phyloP scores from a whole-genome alignment of 2,888 invertebrate genomes.

The Glaucopsyche alexis region DNA sequence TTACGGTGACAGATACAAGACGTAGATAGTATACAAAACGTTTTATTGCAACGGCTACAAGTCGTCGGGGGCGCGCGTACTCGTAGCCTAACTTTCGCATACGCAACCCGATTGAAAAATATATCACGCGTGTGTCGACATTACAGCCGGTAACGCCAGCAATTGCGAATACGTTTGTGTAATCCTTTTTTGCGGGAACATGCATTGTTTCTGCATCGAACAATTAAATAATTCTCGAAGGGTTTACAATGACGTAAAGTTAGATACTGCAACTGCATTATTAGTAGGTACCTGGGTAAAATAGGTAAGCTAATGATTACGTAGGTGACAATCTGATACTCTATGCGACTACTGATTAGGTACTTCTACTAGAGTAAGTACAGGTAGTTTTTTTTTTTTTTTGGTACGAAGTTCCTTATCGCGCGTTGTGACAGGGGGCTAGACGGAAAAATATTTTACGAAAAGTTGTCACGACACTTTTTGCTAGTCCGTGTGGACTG shows the following conservation, averaged over 20 bases:
- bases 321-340: background rate
- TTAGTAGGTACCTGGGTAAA: background rate
- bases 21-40: no score
- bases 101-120: slow-evolving; percentile 60
- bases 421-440: no score
- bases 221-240: slow-evolving; percentile 28
- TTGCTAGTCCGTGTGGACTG: no score
- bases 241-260: slow-evolving; percentile 11
- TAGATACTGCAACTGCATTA: background rate
- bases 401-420: no score
- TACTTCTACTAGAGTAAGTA: background rate
- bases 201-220: slow-evolving; percentile 35
- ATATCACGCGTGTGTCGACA: slow-evolving; percentile 69
- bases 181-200: slow-evolving; percentile 46
- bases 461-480: no score
- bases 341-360: background rate
- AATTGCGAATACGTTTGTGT: slow-evolving; percentile 54
- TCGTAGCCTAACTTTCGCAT: slow-evolving; percentile 59
- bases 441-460: no score
- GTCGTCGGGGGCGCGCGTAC: background rate
- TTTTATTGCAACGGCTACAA: no score
- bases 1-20: no score
- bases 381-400: no score
- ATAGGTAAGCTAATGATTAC: background rate
- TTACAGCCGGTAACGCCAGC: slow-evolving; percentile 45